Evolutionary conservation across 2,797 vertebrate genomes (phyloP).

Genomic region (Petrocephalus sullivani): DNA sequence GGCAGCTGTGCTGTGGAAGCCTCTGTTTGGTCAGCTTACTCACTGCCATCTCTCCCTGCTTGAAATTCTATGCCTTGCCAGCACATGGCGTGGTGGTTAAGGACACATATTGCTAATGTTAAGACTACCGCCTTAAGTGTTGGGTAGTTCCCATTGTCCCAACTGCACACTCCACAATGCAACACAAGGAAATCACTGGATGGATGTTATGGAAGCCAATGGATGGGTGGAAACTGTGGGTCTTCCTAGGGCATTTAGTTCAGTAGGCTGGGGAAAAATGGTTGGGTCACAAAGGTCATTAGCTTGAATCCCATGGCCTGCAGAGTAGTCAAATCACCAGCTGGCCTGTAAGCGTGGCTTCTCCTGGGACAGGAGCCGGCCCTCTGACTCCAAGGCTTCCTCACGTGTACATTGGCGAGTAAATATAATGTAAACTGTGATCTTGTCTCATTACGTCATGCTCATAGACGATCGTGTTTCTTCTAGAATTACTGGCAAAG

Average conservation of each 20-base stretch:
- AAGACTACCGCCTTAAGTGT: background rate
- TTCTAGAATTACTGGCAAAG: background rate
- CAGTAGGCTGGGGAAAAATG: background rate
- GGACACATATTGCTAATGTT: background rate
- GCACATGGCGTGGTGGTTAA: background rate
- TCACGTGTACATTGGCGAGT: background rate
- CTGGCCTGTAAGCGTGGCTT: background rate
- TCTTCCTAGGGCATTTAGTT: too few species aligned
- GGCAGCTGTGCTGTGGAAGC: constrained; percentile 32
- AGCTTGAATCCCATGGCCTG: background rate
- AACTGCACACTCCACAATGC: background rate
- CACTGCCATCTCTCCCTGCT: background rate
- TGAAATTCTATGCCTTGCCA: background rate
- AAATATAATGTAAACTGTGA: background rate
- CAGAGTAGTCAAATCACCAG: background rate
- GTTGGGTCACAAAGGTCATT: background rate
- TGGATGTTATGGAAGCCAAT: background rate
- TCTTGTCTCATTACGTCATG: background rate
- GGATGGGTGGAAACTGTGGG: background rate
- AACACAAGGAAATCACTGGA: background rate
- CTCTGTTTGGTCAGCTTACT: background rate
- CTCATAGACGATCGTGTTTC: background rate
- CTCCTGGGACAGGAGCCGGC: background rate
- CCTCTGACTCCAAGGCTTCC: background rate
- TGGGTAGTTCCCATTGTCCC: background rate